These are phyloP conservation scores for Archivesica marissinica DNA, from an alignment of 1,140 invertebrate genomes.

Conservation along the genomic window DNA sequence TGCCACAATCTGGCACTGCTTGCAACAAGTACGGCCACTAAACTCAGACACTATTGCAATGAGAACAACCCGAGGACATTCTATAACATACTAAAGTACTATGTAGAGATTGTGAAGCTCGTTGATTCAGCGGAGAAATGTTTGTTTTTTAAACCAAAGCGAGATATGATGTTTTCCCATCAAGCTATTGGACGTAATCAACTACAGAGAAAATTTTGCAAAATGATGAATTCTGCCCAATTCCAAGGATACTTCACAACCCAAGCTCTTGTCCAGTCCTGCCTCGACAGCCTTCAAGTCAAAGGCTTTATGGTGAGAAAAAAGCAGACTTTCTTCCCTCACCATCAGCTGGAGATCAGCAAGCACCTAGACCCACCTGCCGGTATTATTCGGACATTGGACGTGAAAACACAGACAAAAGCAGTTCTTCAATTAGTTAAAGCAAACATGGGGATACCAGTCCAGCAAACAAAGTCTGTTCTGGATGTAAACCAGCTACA, in stretches of 20 bases:
- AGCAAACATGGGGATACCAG: background rate
- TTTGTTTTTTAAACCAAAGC: conserved; percentile 11
- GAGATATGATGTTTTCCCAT: background rate
- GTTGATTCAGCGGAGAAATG: background rate
- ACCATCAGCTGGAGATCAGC: conserved; percentile 21
- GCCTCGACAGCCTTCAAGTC: background rate
- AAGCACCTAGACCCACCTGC: conserved; percentile 34
- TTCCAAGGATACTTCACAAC: conserved; percentile 25
- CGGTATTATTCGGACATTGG: background rate
- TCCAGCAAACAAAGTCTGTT: background rate
- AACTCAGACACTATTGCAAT: conserved; percentile 24
- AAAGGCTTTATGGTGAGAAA: conserved; percentile 9
- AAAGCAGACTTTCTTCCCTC: background rate
- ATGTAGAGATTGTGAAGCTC: conserved; percentile 1
- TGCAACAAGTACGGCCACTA: background rate
- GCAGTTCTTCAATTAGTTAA: conserved; percentile 3
- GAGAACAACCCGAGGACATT: conserved; percentile 28
- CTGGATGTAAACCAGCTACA: background rate
- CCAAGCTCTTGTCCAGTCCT: conserved; percentile 24
- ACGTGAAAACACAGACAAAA: conserved; percentile 9
- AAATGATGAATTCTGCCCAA: conserved; percentile 2
- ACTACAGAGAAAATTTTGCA: conserved; percentile 26
- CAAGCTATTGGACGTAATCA: background rate
- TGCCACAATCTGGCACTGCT: background rate
- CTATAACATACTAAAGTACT: conserved; percentile 36